These are phyloP conservation scores for Bembecia ichneumoniformis DNA, from an alignment of 2,888 invertebrate genomes.

Conservation along the genomic window DNA sequence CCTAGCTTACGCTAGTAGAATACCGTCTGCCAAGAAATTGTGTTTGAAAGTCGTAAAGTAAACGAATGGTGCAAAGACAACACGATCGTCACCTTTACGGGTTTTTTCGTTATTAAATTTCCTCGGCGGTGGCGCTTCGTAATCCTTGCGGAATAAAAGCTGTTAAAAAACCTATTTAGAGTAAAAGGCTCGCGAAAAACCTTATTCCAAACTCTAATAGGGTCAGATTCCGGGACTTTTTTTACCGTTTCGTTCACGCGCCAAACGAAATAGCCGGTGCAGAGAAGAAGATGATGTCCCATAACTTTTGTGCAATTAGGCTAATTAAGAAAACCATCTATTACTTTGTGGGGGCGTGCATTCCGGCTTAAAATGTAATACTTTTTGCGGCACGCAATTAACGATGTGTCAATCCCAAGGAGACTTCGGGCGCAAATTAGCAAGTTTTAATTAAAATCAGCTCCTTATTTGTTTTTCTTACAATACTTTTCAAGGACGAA, in stretches of 20 bases:
- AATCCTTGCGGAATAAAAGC: slow-evolving; percentile 1
- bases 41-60: neutral
- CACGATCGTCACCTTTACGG: neutral
- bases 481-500: neutral
- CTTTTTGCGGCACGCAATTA: neutral
- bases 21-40: neutral
- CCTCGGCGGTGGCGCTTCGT: neutral
- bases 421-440: neutral
- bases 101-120: slow-evolving; percentile 1
- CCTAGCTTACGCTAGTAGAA: neutral
- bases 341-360: neutral
- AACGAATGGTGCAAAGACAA: neutral
- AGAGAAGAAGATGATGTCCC: neutral
- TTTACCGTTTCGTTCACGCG: neutral
- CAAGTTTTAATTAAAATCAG: neutral
- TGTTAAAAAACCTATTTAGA: slow-evolving; percentile 1
- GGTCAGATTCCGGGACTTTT: neutral
- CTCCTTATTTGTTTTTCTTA: neutral
- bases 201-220: slow-evolving; percentile 1
- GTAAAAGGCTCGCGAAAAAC: neutral
- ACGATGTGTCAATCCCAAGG: neutral
- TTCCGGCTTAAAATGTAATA: neutral
- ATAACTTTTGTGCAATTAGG: neutral
- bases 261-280: neutral
- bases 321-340: neutral